Conservation (phyloP, 2,797 vertebrate genomes). For the Hippocampus kuda region DNA sequence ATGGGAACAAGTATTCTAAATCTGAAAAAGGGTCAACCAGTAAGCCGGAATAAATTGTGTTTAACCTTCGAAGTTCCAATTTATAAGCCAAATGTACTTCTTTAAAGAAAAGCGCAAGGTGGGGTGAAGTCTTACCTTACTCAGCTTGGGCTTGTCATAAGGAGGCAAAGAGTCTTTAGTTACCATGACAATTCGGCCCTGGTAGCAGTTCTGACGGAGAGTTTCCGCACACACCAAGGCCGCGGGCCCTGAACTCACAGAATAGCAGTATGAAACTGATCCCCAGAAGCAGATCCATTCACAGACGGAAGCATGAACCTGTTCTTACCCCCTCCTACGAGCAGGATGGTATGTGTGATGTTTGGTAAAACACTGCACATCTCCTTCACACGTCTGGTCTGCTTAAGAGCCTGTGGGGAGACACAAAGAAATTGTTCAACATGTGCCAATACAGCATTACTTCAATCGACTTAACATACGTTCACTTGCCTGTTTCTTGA, state of each 20-base stretch:
- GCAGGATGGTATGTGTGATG: constrained; percentile 53
- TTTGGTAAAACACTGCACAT: constrained; percentile 56
- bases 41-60: background rate
- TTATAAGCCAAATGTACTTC: background rate
- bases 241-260: constrained; percentile 68
- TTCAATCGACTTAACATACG: background rate
- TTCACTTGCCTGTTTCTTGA: constrained; percentile 66
- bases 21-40: too few relatives aligned
- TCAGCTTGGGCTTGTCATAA: constrained; percentile 79
- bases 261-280: background rate
- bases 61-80: background rate
- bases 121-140: constrained; percentile 64
- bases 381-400: constrained; percentile 59
- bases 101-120: background rate
- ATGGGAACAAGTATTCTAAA: too few relatives aligned
- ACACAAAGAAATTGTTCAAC: background rate
- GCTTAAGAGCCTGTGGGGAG: constrained; percentile 35
- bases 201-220: constrained; percentile 76
- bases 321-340: constrained; percentile 69
- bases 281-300: background rate
- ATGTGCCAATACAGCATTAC: background rate
- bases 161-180: constrained; percentile 73
- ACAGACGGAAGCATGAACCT: background rate
- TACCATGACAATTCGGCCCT: constrained; percentile 73
- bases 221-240: constrained; percentile 80